phyloP scores from a whole-genome alignment of 2,888 invertebrate genomes.

The Luperina testacea region DNA sequence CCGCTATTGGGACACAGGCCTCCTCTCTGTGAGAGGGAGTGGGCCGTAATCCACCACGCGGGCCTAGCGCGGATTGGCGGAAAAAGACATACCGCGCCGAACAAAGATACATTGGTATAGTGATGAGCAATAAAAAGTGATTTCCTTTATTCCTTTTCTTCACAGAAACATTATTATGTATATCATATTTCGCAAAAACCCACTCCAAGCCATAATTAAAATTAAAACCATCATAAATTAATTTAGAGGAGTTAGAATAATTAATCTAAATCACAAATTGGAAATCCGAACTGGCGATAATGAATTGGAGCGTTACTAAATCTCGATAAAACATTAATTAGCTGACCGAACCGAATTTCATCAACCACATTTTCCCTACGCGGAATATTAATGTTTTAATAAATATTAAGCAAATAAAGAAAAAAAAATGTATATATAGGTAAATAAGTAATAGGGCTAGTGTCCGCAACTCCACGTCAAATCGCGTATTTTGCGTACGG shows the following conservation, averaged over 20 bases:
- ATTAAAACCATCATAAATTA: conserved; percentile 23
- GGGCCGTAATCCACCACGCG: neutral
- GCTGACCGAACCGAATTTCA: conserved; percentile 36
- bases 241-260: conserved; percentile 35
- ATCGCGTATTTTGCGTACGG: too few relatives aligned
- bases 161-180: neutral
- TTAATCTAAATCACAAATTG: conserved; percentile 45
- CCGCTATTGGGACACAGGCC: neutral
- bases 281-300: conserved; percentile 23
- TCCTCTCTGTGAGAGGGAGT: neutral
- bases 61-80: neutral
- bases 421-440: too few relatives aligned
- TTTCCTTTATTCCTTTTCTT: neutral
- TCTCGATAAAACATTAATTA: conserved; percentile 47
- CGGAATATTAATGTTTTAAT: neutral
- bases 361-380: conserved; percentile 29
- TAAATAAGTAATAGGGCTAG: too few relatives aligned
- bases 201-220: neutral
- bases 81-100: neutral
- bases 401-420: too few relatives aligned
- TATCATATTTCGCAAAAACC: neutral
- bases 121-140: neutral
- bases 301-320: conserved; percentile 41
- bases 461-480: too few relatives aligned
- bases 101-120: too few relatives aligned